These are phyloP conservation scores for Megalops atlanticus DNA, from an alignment of 2,113 vertebrate genomes.

Conservation along the genomic window DNA sequence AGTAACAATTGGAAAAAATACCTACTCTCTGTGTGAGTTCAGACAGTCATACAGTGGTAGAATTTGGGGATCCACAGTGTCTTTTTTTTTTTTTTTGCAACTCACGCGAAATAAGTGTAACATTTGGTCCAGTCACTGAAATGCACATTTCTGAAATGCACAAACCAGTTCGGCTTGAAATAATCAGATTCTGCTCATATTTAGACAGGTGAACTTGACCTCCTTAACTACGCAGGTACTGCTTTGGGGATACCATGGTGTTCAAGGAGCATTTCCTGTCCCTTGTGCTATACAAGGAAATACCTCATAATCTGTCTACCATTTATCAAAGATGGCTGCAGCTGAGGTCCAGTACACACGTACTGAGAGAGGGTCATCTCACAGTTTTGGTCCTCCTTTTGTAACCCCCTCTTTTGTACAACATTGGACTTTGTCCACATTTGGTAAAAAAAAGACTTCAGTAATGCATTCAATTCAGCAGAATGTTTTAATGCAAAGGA, in stretches of 20 bases:
- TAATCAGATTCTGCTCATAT: neutral
- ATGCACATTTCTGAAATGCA: too few relatives aligned
- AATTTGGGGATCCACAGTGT: too few relatives aligned
- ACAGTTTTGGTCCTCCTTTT: neutral
- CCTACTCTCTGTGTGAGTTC: neutral
- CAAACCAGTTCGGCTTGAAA: too few relatives aligned
- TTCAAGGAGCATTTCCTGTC: neutral
- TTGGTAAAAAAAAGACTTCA: neutral
- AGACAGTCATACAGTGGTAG: neutral
- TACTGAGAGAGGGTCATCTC: neutral
- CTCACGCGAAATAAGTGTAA: neutral
- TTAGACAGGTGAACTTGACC: neutral
- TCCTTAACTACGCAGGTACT: neutral
- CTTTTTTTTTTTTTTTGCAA: neutral
- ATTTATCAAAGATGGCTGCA: too few relatives aligned
- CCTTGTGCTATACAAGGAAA: neutral
- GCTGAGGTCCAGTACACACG: too few relatives aligned
- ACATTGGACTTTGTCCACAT: too few relatives aligned
- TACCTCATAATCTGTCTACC: too few relatives aligned
- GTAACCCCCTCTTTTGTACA: neutral
- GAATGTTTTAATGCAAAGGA: neutral
- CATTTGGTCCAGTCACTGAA: neutral
- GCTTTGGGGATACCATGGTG: neutral
- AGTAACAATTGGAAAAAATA: neutral
- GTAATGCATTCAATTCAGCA: neutral